phyloP scores from a whole-genome alignment of 2,888 invertebrate genomes.

The Drosophila pegasa region DNA sequence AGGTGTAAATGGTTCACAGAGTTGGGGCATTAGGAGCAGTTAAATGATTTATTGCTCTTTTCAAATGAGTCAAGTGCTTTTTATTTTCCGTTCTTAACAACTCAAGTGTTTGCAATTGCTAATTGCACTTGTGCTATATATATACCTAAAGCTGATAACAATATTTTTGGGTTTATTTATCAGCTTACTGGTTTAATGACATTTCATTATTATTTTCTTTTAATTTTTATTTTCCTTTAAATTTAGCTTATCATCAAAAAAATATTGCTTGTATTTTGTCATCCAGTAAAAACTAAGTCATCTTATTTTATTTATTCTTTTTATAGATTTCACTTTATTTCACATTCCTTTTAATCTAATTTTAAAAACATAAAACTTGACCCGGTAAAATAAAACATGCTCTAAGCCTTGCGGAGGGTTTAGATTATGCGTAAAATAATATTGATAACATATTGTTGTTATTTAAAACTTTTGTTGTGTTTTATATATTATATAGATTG shows the following conservation, averaged over 20 bases:
- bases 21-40: conserved; percentile 15
- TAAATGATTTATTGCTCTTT: conserved; percentile 17
- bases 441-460: neutral
- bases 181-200: conserved; percentile 9
- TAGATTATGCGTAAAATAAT: neutral
- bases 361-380: neutral
- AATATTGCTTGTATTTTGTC: neutral
- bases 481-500: too few species aligned
- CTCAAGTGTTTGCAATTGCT: conserved; percentile 10
- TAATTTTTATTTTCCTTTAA: neutral
- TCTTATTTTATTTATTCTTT: neutral
- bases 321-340: neutral
- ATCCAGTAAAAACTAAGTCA: neutral
- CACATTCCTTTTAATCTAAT: conserved; percentile 1
- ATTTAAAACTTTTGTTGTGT: neutral
- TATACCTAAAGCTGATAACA: conserved; percentile 11
- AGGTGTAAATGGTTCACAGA: neutral
- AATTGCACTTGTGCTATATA: conserved; percentile 24
- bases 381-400: neutral
- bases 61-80: neutral
- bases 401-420: neutral
- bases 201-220: neutral
- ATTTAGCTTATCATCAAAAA: neutral
- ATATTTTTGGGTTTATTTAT: neutral
- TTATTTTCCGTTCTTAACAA: conserved; percentile 1